Evolutionary conservation across 2,888 invertebrate species (phyloP).

Genomic region (Stenotaenia linearis): DNA sequence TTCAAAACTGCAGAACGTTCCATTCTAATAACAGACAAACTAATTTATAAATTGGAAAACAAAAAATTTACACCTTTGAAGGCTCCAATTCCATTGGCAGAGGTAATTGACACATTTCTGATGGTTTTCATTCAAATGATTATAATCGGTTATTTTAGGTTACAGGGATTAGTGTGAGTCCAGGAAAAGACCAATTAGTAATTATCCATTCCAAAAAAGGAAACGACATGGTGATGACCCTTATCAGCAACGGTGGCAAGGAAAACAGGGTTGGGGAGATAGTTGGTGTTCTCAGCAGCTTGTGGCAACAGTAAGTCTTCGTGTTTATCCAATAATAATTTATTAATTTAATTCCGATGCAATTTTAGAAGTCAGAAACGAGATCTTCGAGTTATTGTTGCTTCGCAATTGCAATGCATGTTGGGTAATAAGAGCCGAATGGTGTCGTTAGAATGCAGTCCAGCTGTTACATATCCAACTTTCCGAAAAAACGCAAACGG

Average conservation of each 20-base stretch:
- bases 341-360: not conserved
- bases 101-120: conserved; percentile 51
- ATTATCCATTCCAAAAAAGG: conserved; percentile 78
- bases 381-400: conserved; percentile 67
- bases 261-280: conserved; percentile 82
- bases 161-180: conserved; percentile 77
- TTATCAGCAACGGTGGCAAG: conserved; percentile 48
- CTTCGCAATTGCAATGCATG: conserved; percentile 68
- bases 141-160: conserved; percentile 53
- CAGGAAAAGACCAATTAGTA: conserved; percentile 78
- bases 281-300: conserved; percentile 70
- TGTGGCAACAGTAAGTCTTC: conserved; percentile 73
- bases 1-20: conserved; percentile 81
- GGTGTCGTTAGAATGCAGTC: conserved; percentile 56
- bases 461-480: conserved; percentile 44
- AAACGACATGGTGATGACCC: conserved; percentile 82
- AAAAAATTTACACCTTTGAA: conserved; percentile 79
- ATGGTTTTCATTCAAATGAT: conserved; percentile 29
- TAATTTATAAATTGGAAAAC: conserved; percentile 79
- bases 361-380: conserved; percentile 59
- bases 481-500: conserved; percentile 46
- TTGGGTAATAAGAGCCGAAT: conserved; percentile 70
- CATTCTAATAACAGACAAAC: conserved; percentile 76
- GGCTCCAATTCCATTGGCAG: conserved; percentile 70
- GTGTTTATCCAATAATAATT: not conserved